A percentile compares a stretch with the other conserved stretches of the same genome.
phyloP scores from a whole-genome alignment of 2,113 vertebrate species.

The Procapra przewalskii region DNA sequence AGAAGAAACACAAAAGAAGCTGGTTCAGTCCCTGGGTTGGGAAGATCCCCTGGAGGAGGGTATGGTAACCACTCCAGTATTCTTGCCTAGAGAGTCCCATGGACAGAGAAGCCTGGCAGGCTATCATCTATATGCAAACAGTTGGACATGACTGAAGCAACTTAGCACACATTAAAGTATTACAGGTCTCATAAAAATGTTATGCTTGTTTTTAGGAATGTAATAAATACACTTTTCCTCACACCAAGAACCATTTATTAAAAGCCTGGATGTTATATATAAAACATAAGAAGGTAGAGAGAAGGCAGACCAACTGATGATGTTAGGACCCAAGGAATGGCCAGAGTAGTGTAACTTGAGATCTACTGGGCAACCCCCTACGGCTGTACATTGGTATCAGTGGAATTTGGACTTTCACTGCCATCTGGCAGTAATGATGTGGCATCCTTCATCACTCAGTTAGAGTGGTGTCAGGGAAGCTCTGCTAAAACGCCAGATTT shows the following conservation, averaged over 20 bases:
- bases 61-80: background rate
- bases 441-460: background rate
- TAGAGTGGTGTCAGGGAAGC: background rate
- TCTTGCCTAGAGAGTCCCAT: background rate
- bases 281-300: background rate
- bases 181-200: background rate
- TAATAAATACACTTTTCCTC: background rate
- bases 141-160: background rate
- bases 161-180: background rate
- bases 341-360: background rate
- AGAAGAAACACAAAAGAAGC: background rate
- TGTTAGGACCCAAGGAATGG: background rate
- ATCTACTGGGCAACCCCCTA: accelerated
- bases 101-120: background rate
- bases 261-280: background rate
- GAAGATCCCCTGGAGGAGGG: background rate
- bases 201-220: background rate
- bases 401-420: background rate
- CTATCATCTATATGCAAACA: background rate
- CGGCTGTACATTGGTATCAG: accelerated
- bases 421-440: background rate
- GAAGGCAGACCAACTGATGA: background rate
- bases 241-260: background rate
- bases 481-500: background rate
- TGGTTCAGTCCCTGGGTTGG: background rate